Evolutionary conservation across 2,888 invertebrate genomes (phyloP), one percentile per base, ranked within the genome.

Genomic region (Sepiola atlantica): DNA sequence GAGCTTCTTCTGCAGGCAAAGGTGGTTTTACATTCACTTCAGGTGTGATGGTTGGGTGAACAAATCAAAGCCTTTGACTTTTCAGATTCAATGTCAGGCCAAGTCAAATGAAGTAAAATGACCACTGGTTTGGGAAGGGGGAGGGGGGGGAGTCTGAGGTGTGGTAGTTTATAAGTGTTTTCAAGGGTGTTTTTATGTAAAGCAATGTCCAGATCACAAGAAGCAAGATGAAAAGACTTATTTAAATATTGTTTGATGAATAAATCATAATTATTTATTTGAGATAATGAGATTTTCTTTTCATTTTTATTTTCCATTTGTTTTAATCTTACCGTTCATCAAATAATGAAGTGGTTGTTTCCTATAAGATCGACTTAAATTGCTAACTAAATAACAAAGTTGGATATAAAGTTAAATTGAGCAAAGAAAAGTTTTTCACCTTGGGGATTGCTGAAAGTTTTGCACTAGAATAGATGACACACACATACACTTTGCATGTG

Each of bases 31-130:
- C 77, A 16, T 32, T 77, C 77, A 32, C 16, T 32, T 32, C 77
- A 77, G 77, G 77, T 77, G 77, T 77, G 8, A 45, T 77, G 77
- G 77, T n/a, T n/a, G 77, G 77, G 77, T n/a, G 77, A n/a, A n/a
- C 77, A 77, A 77, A 77, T 77, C 77, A 77, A 77, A 77, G 77
- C 77, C n/a, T 77, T 77, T 77, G 77, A 77, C 77, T 77, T 77
- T 16, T n/a, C n/a, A 32, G 77, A 16, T 77, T 45, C n/a, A 77
- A n/a, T 77, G 77, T 77, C 77, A 77, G n/a, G 16, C n/a, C 45
- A 8, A 77, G 77, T 77, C 77, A 77, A n/a, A 77, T 77, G 77
- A 61, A 77, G 16, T 32, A 77, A 77, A 77, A n/a, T 77, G n/a
- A 77, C 77, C 77, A 77, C 2, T n/a, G 77, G n/a, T 77, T n/a